A percentile compares a stretch with the other conserved stretches of the same genome.
These are phyloP conservation scores for Nephrotoma flavescens DNA, from an alignment of 2,888 invertebrate genomes.

Conservation along the genomic window DNA sequence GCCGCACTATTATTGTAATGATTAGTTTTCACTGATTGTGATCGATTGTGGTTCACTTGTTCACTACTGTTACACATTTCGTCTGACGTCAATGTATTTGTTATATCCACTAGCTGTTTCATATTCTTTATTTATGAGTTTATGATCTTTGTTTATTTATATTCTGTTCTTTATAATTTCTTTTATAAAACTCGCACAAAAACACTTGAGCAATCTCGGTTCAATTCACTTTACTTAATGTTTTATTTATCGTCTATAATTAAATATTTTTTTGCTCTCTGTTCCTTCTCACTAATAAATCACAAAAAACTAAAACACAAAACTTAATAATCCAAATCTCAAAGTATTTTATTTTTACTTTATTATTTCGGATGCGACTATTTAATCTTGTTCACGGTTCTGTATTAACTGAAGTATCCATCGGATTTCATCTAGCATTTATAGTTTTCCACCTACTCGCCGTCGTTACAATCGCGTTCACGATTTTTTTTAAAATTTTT, in stretches of 20 bases:
- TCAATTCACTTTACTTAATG: not conserved
- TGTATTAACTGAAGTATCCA: not conserved
- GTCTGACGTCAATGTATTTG: not conserved
- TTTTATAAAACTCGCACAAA: not conserved
- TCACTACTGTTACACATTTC: not conserved
- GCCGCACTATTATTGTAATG: conserved; percentile 55
- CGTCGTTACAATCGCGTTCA: not conserved
- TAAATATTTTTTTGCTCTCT: not conserved
- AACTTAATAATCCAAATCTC: not conserved
- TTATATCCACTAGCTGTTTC: not conserved
- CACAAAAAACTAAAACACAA: not conserved
- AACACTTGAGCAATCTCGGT: not conserved
- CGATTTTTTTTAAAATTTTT: not conserved
- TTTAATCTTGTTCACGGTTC: not conserved
- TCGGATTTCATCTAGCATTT: not conserved
- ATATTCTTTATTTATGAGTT: not conserved
- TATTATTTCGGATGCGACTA: not conserved
- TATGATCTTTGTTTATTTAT: not conserved
- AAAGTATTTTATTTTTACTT: not conserved
- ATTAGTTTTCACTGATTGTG: conserved; percentile 74
- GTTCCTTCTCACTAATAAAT: not conserved
- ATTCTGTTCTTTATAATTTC: not conserved
- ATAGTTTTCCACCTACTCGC: not conserved
- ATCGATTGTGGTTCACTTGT: conserved; percentile 52
- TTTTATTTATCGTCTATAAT: not conserved